These are phyloP conservation scores for Micromys minutus DNA, from an alignment of 2,113 vertebrate genomes.

Conservation along the genomic window DNA sequence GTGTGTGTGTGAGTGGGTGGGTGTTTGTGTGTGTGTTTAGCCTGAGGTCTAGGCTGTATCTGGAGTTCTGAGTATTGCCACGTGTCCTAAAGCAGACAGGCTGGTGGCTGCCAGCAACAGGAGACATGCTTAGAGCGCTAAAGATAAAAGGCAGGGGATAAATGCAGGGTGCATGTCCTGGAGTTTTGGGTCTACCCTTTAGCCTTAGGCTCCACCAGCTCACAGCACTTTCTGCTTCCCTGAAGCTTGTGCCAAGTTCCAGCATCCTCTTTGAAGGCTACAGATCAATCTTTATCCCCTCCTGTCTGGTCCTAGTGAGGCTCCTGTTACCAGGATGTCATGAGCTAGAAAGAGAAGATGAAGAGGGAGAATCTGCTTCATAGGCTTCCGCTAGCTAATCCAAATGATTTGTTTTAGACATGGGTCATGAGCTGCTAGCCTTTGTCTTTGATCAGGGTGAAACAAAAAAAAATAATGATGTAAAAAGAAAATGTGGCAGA, in stretches of 20 bases:
- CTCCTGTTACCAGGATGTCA: not conserved
- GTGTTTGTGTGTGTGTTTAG: not conserved
- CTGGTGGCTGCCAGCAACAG: slow-evolving; percentile 8
- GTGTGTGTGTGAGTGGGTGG: not conserved
- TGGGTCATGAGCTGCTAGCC: not conserved
- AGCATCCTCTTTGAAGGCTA: slow-evolving; percentile 37
- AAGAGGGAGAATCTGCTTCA: not conserved
- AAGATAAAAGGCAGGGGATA: slow-evolving; percentile 61
- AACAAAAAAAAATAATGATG: slow-evolving; percentile 12
- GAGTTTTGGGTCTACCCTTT: slow-evolving; percentile 8
- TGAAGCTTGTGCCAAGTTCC: slow-evolving; percentile 15
- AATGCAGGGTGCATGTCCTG: slow-evolving; percentile 16
- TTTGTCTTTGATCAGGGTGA: not conserved
- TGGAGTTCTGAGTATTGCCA: slow-evolving; percentile 37
- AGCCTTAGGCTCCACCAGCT: not conserved
- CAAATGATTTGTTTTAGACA: slow-evolving; percentile 26
- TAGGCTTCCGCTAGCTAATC: not conserved
- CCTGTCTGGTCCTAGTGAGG: not conserved
- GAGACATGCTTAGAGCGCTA: not conserved
- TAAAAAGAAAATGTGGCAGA: slow-evolving; percentile 11
- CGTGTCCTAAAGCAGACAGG: slow-evolving; percentile 30
- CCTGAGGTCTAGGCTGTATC: not conserved
- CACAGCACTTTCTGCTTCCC: not conserved
- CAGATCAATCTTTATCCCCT: not conserved
- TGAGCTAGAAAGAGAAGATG: not conserved